phyloP scores from a whole-genome alignment of 2,797 vertebrate genomes.

The Siniperca undulata region DNA sequence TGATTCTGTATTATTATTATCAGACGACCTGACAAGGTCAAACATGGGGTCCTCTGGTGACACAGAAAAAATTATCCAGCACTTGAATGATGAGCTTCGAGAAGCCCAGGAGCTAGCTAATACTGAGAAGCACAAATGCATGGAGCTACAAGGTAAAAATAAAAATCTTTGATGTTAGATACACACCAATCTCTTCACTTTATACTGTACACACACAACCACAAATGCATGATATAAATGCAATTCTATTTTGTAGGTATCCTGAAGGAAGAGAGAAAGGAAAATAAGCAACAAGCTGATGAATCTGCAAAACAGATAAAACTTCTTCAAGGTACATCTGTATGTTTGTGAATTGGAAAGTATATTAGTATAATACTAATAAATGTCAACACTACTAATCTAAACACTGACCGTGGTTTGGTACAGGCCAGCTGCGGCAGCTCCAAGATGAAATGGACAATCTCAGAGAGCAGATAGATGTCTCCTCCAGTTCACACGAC shows the following conservation, averaged over 20 bases:
- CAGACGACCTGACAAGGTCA: constrained; percentile 92
- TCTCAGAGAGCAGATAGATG: constrained; percentile 90
- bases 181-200: background rate
- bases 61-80: constrained; percentile 93
- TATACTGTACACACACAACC: background rate
- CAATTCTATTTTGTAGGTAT: constrained; percentile 81
- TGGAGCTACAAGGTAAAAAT: constrained; percentile 94
- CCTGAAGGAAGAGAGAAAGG: constrained; percentile 92
- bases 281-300: constrained; percentile 90
- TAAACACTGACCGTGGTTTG: constrained; percentile 35
- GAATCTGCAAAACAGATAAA: constrained; percentile 94
- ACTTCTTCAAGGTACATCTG: constrained; percentile 90
- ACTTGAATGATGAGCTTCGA: constrained; percentile 91
- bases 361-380: background rate
- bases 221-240: background rate
- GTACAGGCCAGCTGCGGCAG: constrained; percentile 90
- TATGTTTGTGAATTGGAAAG: background rate
- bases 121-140: constrained; percentile 92
- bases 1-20: constrained; percentile 16
- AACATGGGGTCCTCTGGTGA: constrained; percentile 90
- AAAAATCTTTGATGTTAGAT: background rate
- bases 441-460: constrained; percentile 90
- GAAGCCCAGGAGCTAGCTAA: constrained; percentile 93
- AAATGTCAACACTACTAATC: constrained; percentile 11
- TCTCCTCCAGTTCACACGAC: constrained; percentile 84